These are phyloP conservation scores for Spatulosminthurus flaviceps DNA, from an alignment of 2,888 invertebrate species.

Conservation along the genomic window DNA sequence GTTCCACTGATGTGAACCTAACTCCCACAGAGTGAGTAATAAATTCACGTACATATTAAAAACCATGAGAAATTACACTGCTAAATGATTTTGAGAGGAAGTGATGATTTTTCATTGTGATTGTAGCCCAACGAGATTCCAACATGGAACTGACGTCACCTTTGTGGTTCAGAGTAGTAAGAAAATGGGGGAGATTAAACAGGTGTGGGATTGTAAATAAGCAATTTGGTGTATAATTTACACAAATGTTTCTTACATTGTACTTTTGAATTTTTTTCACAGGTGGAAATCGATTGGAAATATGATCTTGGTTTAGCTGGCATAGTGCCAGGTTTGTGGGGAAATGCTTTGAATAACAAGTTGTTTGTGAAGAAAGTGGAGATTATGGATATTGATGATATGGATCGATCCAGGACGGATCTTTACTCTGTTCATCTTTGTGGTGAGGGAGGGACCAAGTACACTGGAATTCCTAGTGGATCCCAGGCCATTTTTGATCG, in stretches of 20 bases:
- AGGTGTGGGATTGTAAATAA: constrained; percentile 35
- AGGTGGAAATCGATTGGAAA: constrained; percentile 59
- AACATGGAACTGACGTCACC: constrained; percentile 60
- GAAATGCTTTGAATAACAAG: constrained; percentile 58
- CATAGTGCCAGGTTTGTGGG: constrained; percentile 60
- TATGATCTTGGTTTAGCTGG: constrained; percentile 60
- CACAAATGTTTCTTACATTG: not conserved
- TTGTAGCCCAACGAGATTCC: constrained; percentile 53
- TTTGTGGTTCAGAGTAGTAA: constrained; percentile 59
- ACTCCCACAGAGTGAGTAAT: constrained; percentile 70
- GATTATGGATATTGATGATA: constrained; percentile 58
- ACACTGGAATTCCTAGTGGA: constrained; percentile 57
- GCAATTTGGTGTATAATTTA: not conserved
- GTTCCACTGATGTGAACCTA: constrained; percentile 78
- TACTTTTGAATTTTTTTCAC: constrained; percentile 8
- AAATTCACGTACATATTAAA: too few relatives aligned
- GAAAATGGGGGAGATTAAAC: constrained; percentile 53
- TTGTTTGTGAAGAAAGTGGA: constrained; percentile 59
- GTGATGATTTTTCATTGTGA: too few relatives aligned
- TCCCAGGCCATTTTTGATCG: constrained; percentile 53
- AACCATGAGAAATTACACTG: too few relatives aligned
- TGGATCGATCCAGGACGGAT: not conserved
- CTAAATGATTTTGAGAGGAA: too few relatives aligned
- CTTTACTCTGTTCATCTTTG: constrained; percentile 40
- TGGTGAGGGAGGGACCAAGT: constrained; percentile 61